These are phyloP conservation scores for Bovichtus variegatus DNA, from an alignment of 2,797 vertebrate species.

Conservation along the genomic window DNA sequence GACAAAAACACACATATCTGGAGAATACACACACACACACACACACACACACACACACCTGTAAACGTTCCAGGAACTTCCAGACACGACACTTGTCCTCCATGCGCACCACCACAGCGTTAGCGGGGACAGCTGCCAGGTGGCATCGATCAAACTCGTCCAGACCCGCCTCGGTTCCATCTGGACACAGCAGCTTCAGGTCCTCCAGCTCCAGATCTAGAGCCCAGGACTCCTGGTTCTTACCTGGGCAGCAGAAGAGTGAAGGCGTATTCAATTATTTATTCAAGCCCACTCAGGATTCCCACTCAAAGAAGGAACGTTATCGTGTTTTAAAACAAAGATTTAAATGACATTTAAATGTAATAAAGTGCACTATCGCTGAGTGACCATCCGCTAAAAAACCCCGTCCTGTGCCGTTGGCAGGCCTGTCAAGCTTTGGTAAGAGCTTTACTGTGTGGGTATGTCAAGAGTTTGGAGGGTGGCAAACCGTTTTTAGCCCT, in stretches of 20 bases:
- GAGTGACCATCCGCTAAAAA: background rate
- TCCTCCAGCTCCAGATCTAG: constrained; percentile 88
- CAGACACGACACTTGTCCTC: constrained; percentile 87
- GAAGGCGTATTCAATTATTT: background rate
- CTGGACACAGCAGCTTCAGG: constrained; percentile 87
- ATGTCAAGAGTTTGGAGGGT: background rate
- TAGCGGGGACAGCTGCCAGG: constrained; percentile 85
- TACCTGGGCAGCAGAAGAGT: constrained; percentile 68
- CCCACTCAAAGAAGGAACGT: background rate
- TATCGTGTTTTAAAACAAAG: background rate
- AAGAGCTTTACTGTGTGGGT: background rate
- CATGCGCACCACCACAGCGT: constrained; percentile 85
- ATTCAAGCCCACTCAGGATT: background rate
- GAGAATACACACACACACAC: constrained; percentile 13
- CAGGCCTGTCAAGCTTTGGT: background rate
- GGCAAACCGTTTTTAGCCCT: background rate
- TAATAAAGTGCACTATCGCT: background rate
- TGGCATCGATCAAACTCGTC: constrained; percentile 81
- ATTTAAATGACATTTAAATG: background rate
- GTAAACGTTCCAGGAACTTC: constrained; percentile 87
- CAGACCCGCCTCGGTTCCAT: constrained; percentile 80
- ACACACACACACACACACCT: constrained; percentile 71
- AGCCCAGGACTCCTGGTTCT: constrained; percentile 88
- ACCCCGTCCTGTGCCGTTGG: background rate
- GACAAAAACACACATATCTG: constrained; percentile 23